Conservation (phyloP, 2,113 vertebrate species). For the Callopanchax toddi region DNA sequence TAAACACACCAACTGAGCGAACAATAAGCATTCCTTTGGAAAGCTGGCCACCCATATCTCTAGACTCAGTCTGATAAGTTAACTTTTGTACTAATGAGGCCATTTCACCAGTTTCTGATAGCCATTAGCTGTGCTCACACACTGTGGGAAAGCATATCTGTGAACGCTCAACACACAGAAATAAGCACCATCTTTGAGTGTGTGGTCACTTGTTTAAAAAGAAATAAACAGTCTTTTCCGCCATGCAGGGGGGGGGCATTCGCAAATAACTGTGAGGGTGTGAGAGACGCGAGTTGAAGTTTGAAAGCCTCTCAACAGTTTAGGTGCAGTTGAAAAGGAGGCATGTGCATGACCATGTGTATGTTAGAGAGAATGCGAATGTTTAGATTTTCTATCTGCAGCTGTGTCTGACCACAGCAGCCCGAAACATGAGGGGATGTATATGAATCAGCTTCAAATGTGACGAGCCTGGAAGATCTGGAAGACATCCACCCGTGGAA, state of each 20-base stretch:
- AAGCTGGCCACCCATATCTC: conserved; percentile 36
- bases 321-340: conserved; percentile 43
- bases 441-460: conserved; percentile 10
- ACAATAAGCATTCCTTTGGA: conserved; percentile 58
- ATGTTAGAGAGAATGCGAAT: conserved; percentile 57
- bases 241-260: conserved; percentile 45
- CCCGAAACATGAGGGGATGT: conserved; percentile 23
- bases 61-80: conserved; percentile 63
- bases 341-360: conserved; percentile 55
- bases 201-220: conserved; percentile 71
- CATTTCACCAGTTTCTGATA: conserved; percentile 62
- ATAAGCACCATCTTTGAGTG: conserved; percentile 17
- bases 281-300: conserved; percentile 58
- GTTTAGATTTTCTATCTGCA: conserved; percentile 68
- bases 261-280: conserved; percentile 64
- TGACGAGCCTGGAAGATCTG: background rate
- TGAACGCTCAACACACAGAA: conserved; percentile 24
- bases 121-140: conserved; percentile 37
- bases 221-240: conserved; percentile 69
- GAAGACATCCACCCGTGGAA: conserved; percentile 20
- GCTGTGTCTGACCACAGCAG: conserved; percentile 63
- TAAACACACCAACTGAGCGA: conserved; percentile 64
- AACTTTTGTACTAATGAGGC: conserved; percentile 51
- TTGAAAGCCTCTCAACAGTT: conserved; percentile 56
- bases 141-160: conserved; percentile 56